phyloP scores from a whole-genome alignment of 2,797 vertebrate species.

The Galaxias olidus region DNA sequence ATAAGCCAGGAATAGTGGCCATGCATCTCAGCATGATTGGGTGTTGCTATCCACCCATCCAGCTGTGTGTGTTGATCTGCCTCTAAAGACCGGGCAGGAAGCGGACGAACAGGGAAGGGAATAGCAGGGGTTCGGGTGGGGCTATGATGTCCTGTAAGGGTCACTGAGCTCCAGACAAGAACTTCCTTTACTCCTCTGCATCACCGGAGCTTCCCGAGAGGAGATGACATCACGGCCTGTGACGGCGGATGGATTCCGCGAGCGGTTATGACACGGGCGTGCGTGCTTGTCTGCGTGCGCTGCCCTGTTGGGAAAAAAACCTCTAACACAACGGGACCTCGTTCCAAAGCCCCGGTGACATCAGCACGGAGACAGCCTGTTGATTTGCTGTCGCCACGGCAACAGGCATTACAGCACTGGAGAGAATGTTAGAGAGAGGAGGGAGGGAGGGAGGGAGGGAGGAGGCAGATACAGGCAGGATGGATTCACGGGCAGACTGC shows the following conservation, averaged over 20 bases:
- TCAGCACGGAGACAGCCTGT: constrained; percentile 31
- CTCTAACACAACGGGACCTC: constrained; percentile 54
- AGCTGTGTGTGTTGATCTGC: background rate
- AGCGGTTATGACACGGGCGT: constrained; percentile 45
- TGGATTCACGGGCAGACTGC: background rate
- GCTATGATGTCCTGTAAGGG: constrained; percentile 42
- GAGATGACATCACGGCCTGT: constrained; percentile 66
- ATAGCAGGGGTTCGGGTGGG: constrained; percentile 27
- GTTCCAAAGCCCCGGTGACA: constrained; percentile 26
- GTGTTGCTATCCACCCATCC: too few species aligned
- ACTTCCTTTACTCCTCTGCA: constrained; percentile 21
- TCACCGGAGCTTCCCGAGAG: constrained; percentile 46
- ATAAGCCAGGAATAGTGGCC: too few species aligned
- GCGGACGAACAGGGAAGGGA: constrained; percentile 50
- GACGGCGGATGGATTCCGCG: constrained; percentile 15
- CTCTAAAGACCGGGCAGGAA: constrained; percentile 11
- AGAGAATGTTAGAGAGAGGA: background rate
- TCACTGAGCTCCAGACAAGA: constrained; percentile 34
- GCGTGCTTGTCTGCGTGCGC: constrained; percentile 53
- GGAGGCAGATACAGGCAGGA: too few species aligned
- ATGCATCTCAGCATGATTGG: too few species aligned
- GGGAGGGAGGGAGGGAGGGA: background rate
- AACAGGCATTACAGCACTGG: constrained; percentile 1
- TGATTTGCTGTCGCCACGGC: constrained; percentile 26
- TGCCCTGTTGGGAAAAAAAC: constrained; percentile 32